Percentiles rank a stretch among this genome's conserved stretches.
Evolutionary conservation across 2,113 vertebrate species (phyloP).

Genomic region (Anoura caudifer): DNA sequence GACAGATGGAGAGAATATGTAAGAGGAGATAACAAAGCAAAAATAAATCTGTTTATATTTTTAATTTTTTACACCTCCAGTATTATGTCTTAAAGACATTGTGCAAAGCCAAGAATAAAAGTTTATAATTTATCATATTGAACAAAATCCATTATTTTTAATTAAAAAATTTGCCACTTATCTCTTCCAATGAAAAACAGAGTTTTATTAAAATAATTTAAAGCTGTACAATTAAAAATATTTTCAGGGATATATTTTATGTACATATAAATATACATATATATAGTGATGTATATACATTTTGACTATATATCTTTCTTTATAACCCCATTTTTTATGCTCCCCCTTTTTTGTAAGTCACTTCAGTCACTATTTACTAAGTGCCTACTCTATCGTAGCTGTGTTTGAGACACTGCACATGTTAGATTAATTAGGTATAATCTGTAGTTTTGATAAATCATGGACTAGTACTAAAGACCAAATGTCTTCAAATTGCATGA

Average conservation of each 20-base stretch:
- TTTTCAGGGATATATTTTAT: not conserved
- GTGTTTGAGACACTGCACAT: not conserved
- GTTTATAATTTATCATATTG: not conserved
- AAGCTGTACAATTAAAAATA: not conserved
- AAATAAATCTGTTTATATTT: slow-evolving; percentile 50
- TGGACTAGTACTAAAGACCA: not conserved
- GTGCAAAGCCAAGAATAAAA: not conserved
- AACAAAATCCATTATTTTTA: not conserved
- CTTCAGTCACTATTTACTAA: not conserved
- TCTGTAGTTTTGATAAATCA: not conserved
- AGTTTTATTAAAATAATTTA: not conserved
- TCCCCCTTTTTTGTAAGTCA: not conserved
- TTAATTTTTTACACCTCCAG: slow-evolving; percentile 17
- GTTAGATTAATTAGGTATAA: not conserved
- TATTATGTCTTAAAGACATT: slow-evolving; percentile 42
- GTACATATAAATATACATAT: too few relatives aligned
- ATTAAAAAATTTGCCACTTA: not conserved
- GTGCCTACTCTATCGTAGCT: not conserved
- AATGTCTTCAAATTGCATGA: not conserved
- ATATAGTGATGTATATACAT: not conserved
- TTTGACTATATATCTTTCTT: not conserved
- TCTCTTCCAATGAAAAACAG: not conserved
- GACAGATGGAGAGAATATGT: not conserved
- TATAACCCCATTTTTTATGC: not conserved
- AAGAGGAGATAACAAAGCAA: slow-evolving; percentile 56